Evolutionary conservation across 2,888 invertebrate genomes (phyloP), one percentile per base, ranked within the genome.

Genomic region (Mayetiola destructor): DNA sequence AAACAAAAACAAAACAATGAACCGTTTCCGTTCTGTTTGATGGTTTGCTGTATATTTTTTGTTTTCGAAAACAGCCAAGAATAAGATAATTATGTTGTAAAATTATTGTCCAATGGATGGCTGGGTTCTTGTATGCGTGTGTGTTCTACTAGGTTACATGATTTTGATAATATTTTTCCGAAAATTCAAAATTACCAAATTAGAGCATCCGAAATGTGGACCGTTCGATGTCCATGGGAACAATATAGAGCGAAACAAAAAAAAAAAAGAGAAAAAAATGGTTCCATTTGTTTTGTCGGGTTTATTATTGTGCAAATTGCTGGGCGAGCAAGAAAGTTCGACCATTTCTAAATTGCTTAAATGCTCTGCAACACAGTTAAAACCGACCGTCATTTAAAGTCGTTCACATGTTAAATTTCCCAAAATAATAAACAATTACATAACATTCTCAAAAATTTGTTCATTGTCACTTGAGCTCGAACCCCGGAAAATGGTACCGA

Each of bases 241-340:
- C 48, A n/a, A 48, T 27, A 48, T 27, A 27, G n/a, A 27, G 14
- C 48, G 27, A 48, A n/a, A 23, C 27, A 4, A 10, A 2, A 8
- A 32, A 32, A 48, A 48, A 48, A 16, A n/a, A 48, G 48, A n/a
- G n/a, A n/a, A n/a, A n/a, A n/a, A n/a, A n/a, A n/a, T n/a, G n/a
- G n/a, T n/a, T 48, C 48, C 29, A 48, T 48, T 48, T 48, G n/a
- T n/a, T n/a, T n/a, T n/a, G n/a, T n/a, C 48, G 27, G 48, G 27
- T 48, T 48, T 48, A 48, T 48, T 48, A 16, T 27, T 48, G 48
- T 48, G 48, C 48, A 48, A 48, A 48, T 48, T 48, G 48, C 23
- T 48, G 48, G 23, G 23, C 27, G 27, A 23, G 48, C 27, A 48
- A 48, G 48, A 48, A 27, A 48, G n/a, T n/a, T n/a, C n/a, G n/a